Base-by-base conservation (phyloP, 1,140 invertebrate genomes). In the Caenorhabditis tropicalis region DNA sequence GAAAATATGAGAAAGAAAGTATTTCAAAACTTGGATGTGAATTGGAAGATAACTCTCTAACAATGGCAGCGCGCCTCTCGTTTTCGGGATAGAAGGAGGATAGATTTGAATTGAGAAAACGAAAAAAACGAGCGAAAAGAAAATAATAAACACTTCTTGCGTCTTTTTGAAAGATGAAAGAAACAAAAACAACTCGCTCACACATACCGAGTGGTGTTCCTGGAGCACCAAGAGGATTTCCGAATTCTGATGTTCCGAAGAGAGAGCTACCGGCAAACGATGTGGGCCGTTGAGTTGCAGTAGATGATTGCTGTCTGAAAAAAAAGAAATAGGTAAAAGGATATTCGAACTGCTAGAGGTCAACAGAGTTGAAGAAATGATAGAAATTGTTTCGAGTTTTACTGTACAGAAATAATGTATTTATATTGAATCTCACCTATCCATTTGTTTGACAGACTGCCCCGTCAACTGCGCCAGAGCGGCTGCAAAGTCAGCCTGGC, bases 1-100 rank as follows among this genome's bases (percentile, higher is more conserved):
- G 31, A 65, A 31, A 65, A 65, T 33, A 65, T 36, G 53, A 58
- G 27, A 58, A 58, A 58, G 53, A 58, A 58, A 58, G 24, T 27
- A 58, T 58, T 58, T 58, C 21, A 58, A 58, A 58, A 58, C 24
- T 58, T 58, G 58, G 58, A 65, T 65, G 58, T 36, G 58, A 65
- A 65, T 65, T 65, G 58, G 33, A 36, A 36, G 58, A 65, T 65
- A 65, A 65, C 58, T 58, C n/a, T n/a, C 53, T 65, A 27, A 58
- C 12, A 58, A 27, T 58, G 24, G 21, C 27, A n/a, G 53, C 27
- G 7, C 24, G 53, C 15, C n/a, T 27, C 24, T 65, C 19, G n/a
- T 65, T 65, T 36, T 65, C 3, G 24, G 27, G 53, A 58, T 10
- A 58, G n/a, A 53, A n/a, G 19, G 24, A 1, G 53, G 53, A 27